Evolutionary conservation across 2,797 vertebrate genomes (phyloP), one percentile per base, ranked within the genome.

Genomic region (Chelmon rostratus): DNA sequence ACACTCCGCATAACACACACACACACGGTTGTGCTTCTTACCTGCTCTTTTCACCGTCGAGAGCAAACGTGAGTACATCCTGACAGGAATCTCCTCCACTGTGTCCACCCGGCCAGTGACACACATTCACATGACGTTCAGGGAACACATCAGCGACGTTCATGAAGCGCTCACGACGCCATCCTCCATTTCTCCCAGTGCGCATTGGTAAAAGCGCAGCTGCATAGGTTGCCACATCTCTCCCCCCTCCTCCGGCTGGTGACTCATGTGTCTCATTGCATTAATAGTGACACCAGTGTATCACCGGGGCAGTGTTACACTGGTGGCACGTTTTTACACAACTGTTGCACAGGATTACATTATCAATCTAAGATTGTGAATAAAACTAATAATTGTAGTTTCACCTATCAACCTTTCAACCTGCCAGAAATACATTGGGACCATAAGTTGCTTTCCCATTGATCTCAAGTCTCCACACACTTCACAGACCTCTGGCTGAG

Each of bases 231-330:
- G 3, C 63, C 50, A 75, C 82, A 62, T 68, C 76, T 25, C 25
- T 25, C 2, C 15, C 2, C 15, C 72, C 74, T 71, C 79, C 77
- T 73, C 76, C 42, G 2, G 62, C 74, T 73, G 75, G 73, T 86
- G 87, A 86, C 82, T 85, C 80, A 78, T 50, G 56, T 25, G 61
- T 69, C 66, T 84, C 68, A 13, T 3, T 71, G 61, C 42, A 83
- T 88, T 28, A 33, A 58, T 19, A 38, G 76, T 68, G 75, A 81
- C 82, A 85, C 53, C 44, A 31, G 64, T 28, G 21, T 31, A 65
- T 65, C 52, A 68, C 12, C 23, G 33, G 8, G 28, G 33, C 35
- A 11, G 21, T 19, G n/a, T 6, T 10, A 64, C n/a, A n/a, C 28
- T 3, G 28, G 28, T 28, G 28, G 28, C 28, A 28, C 3, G 28